phyloP scores from a whole-genome alignment of 37 sponge, comb jelly and placozoan genomes.

The Chondrilla cf. caribensis region DNA sequence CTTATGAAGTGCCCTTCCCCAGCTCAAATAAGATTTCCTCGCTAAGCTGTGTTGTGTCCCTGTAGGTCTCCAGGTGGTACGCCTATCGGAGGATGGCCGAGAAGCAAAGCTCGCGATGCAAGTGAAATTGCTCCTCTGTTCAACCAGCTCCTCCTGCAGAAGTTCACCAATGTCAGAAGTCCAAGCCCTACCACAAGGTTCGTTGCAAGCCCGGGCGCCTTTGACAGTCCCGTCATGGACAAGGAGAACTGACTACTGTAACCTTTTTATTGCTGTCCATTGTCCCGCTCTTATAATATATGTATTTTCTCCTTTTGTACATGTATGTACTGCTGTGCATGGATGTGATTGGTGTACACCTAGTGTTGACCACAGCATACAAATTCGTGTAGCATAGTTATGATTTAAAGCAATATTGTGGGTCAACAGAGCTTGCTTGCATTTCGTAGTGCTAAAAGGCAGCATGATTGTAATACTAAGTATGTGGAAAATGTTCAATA shows the following conservation, averaged over 20 bases:
- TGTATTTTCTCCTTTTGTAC: neutral
- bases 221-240: conserved; percentile 36
- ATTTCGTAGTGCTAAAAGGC: no score
- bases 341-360: no score
- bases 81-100: conserved; percentile 44
- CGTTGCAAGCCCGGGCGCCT: conserved; percentile 45
- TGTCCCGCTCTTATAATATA: neutral
- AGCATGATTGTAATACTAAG: no score
- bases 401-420: no score
- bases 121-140: conserved; percentile 47
- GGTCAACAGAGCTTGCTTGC: no score
- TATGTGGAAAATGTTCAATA: no score
- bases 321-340: neutral
- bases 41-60: no score
- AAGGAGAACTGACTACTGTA: neutral
- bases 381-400: no score
- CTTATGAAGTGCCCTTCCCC: no score
- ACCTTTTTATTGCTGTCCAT: neutral
- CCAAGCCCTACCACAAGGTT: conserved; percentile 12
- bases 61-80: conserved; percentile 79
- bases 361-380: no score
- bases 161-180: conserved; percentile 46
- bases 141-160: conserved; percentile 57
- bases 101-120: no score
- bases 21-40: no score